Base-by-base conservation (phyloP, 1,140 invertebrate species). In the Drosophila lacteicornis region DNA sequence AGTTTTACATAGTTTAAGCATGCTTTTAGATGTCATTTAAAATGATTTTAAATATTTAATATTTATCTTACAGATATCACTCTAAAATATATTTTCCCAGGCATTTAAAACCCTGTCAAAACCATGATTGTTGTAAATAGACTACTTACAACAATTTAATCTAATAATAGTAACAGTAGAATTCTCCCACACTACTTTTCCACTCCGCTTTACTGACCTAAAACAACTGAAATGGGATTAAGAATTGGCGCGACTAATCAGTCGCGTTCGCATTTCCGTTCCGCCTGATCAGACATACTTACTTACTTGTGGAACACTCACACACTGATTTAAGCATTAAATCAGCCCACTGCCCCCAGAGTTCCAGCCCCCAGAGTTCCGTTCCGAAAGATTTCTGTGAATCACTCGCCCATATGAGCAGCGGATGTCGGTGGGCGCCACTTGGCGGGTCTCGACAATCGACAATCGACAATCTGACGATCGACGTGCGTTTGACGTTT, bases 341-440 rank as follows among this genome's bases (percentile, higher is more conserved):
- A 36, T 33, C 67, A 55, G 38, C 62, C 73, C 55, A 76, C 62
- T 36, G 73, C 63, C 62, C 33, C 69, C 65, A 40, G 53, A 56
- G 53, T 56, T 66, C 62, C 62, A 65, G 75, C 75, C 75, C 49
- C 75, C 73, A 67, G 63, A 56, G 67, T 40, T 70, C 67, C 67
- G 67, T 38, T 70, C 63, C 30, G 40, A 27, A 22, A 42, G 63
- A 60, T 60, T 46, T 67, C 67, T 74, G 75, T 83, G 84, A 88
- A 63, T 82, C 71, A 69, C 50, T 17, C 33, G 45, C 40, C 50
- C 33, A 49, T 66, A 33, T 67, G 43, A 42, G 19, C 53, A 71
- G 60, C 84, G 83, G 83, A 86, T 80, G 83, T 83, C 77, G 74
- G 83, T 86, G 83, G 83, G 83, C 82, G 82, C 82, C 82, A 73